Evolutionary conservation across 2,113 vertebrate species (phyloP).

Genomic region (Petroica traversi): DNA sequence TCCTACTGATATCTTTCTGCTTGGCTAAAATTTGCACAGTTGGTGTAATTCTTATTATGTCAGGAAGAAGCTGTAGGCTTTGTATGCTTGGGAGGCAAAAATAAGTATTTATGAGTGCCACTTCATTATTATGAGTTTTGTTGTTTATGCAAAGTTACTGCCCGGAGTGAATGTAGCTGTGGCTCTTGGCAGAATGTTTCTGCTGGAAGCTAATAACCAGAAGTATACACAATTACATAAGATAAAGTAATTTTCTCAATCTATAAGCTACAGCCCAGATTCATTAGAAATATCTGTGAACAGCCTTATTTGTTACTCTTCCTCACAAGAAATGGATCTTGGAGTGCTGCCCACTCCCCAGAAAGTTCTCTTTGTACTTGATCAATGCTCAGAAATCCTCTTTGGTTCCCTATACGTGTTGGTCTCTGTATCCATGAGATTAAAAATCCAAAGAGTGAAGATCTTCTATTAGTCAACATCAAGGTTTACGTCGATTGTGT

Average conservation of each 20-base stretch:
- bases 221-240: background rate
- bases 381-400: background rate
- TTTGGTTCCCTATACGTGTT: background rate
- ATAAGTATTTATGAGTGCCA: background rate
- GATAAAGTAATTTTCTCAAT: background rate
- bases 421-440: background rate
- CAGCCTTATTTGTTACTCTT: background rate
- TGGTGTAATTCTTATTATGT: background rate
- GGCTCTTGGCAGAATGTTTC: background rate
- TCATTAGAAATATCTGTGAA: background rate
- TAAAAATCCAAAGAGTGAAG: background rate
- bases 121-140: background rate
- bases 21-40: background rate
- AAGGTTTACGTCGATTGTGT: conserved; percentile 52
- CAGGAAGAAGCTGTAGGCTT: background rate
- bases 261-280: background rate
- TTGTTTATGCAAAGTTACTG: background rate
- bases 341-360: background rate
- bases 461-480: conserved; percentile 37
- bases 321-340: background rate
- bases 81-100: background rate
- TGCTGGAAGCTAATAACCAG: background rate
- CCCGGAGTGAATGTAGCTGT: background rate
- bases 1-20: background rate
- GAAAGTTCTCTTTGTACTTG: background rate